phyloP scores from a whole-genome alignment of 2,797 vertebrate genomes.

The Lindbergichthys nudifrons region DNA sequence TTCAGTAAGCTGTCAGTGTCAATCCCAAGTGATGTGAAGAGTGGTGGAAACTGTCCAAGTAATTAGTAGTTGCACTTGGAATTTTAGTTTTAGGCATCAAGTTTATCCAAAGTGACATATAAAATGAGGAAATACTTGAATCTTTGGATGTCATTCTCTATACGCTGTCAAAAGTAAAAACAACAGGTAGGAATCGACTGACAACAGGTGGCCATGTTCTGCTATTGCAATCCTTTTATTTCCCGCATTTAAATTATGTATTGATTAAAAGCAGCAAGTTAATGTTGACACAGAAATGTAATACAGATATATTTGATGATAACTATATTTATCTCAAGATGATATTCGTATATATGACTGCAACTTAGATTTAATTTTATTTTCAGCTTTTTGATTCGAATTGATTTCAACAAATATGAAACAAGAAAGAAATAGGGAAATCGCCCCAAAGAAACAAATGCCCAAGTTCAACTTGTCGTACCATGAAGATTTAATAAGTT shows the following conservation, averaged over 20 bases:
- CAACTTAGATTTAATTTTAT: not conserved
- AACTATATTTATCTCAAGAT: not conserved
- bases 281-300: not conserved
- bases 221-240: not conserved
- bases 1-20: slow-evolving; percentile 47
- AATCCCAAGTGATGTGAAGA: slow-evolving; percentile 22
- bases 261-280: not conserved
- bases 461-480: not conserved
- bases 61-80: slow-evolving; percentile 54
- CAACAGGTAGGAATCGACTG: slow-evolving; percentile 1
- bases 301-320: not conserved
- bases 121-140: slow-evolving; percentile 11
- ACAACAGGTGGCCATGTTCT: not conserved
- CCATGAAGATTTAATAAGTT: not conserved
- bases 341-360: not conserved
- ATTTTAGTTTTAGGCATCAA: slow-evolving; percentile 19
- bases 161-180: not conserved
- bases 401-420: not conserved
- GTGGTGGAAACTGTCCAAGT: slow-evolving; percentile 44
- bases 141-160: not conserved
- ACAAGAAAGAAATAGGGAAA: not conserved
- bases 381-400: not conserved
- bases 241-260: not conserved
- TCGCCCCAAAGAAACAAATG: not conserved
- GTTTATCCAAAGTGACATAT: slow-evolving; percentile 32